These are phyloP conservation scores for Gavia stellata DNA, from an alignment of 2,113 vertebrate species.

Conservation along the genomic window DNA sequence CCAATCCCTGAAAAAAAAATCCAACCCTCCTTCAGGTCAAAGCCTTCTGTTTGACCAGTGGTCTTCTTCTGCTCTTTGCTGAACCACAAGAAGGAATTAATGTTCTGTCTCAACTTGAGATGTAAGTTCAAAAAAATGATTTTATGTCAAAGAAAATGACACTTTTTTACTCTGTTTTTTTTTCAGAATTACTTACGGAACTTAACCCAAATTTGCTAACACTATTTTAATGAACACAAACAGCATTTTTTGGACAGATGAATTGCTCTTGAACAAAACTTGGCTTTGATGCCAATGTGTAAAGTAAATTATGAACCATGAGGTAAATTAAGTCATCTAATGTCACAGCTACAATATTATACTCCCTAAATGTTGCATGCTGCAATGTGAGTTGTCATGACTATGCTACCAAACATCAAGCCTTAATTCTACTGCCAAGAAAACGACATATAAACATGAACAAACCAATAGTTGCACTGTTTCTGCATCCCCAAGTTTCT, in stretches of 20 bases:
- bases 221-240: conserved; percentile 16
- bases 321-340: conserved; percentile 48
- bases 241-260: neutral
- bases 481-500: neutral
- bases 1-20: neutral
- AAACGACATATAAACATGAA: conserved; percentile 26
- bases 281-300: neutral
- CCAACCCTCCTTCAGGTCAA: neutral
- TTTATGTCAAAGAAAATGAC: neutral
- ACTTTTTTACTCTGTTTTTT: neutral
- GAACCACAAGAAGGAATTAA: neutral
- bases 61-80: neutral
- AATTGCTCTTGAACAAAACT: conserved; percentile 33
- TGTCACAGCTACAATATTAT: conserved; percentile 30
- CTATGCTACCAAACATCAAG: conserved; percentile 6
- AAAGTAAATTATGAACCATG: conserved; percentile 38
- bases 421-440: conserved; percentile 19
- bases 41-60: neutral
- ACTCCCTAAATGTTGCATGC: conserved; percentile 8
- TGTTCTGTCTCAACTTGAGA: neutral
- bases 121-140: neutral
- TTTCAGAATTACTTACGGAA: neutral
- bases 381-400: conserved; percentile 15
- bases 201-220: neutral
- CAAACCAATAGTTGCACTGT: neutral